These are phyloP conservation scores for Cataglyphis altisquamis DNA, from an alignment of 2,888 invertebrate genomes.

Conservation along the genomic window DNA sequence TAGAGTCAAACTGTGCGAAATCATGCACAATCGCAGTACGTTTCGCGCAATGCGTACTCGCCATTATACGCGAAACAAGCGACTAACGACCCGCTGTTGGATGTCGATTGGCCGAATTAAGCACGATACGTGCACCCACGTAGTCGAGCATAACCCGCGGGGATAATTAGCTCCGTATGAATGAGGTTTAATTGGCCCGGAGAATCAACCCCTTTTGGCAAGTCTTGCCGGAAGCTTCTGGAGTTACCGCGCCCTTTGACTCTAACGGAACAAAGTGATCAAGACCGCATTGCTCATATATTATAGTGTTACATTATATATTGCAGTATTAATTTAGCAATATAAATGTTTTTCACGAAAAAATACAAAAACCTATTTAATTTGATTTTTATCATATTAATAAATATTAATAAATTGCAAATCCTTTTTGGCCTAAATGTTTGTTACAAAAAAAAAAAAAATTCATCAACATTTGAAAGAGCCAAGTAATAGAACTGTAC, in stretches of 20 bases:
- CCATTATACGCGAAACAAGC: constrained; percentile 83
- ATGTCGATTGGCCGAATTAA: constrained; percentile 81
- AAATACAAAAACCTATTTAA: not conserved
- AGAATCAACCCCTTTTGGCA: constrained; percentile 73
- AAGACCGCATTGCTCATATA: constrained; percentile 29
- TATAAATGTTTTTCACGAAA: not conserved
- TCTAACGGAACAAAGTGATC: constrained; percentile 78
- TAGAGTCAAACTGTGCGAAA: constrained; percentile 72
- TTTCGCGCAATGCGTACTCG: constrained; percentile 69
- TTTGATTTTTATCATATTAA: not conserved
- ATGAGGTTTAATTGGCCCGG: constrained; percentile 83
- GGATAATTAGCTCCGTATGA: constrained; percentile 83
- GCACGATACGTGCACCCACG: constrained; percentile 74
- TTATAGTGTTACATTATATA: constrained; percentile 40
- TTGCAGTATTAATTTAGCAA: not conserved
- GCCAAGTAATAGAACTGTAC: not conserved
- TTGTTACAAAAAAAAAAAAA: not conserved
- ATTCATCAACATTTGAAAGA: not conserved
- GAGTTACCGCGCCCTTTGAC: constrained; percentile 78
- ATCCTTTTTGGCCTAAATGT: not conserved
- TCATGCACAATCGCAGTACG: constrained; percentile 74
- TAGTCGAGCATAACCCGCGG: constrained; percentile 74
- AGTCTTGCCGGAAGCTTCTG: constrained; percentile 75
- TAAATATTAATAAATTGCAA: not conserved
- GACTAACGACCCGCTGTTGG: constrained; percentile 82